A percentile compares a stretch with the other conserved stretches of the same genome.
Conservation (phyloP, 2,797 vertebrate genomes). For the Sciurus vulgaris region DNA sequence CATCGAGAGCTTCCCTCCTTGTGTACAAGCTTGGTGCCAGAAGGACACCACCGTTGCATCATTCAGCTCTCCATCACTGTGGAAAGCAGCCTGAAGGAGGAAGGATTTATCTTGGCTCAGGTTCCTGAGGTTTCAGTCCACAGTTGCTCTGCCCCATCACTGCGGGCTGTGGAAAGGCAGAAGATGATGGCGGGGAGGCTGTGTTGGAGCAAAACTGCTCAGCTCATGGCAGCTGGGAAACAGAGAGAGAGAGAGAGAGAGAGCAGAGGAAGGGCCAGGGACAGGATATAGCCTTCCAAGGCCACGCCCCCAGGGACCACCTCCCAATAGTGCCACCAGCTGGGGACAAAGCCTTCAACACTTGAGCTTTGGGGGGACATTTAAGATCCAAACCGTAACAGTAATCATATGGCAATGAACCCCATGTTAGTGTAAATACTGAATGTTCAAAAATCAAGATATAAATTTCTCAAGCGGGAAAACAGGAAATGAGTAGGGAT, state of each 20-base stretch:
- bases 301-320: too few relatives aligned
- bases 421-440: background rate
- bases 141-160: too few relatives aligned
- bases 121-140: background rate
- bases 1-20: too few relatives aligned
- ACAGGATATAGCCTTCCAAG: background rate
- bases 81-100: background rate
- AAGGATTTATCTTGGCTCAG: background rate
- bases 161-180: background rate
- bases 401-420: background rate
- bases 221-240: background rate
- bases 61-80: too few relatives aligned
- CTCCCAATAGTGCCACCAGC: background rate
- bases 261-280: too few relatives aligned
- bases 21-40: background rate
- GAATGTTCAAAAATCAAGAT: background rate
- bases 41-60: fast-evolving
- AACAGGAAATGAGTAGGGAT: background rate
- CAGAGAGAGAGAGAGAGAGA: too few relatives aligned
- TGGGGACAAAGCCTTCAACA: background rate
- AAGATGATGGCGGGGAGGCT: background rate
- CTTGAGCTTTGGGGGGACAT: background rate
- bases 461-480: background rate
- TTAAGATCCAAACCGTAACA: background rate
- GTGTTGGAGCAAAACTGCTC: too few relatives aligned